Evolutionary conservation across 1,140 invertebrate species (phyloP), one percentile per base, ranked within the genome.

Genomic region (Atta colombica): DNA sequence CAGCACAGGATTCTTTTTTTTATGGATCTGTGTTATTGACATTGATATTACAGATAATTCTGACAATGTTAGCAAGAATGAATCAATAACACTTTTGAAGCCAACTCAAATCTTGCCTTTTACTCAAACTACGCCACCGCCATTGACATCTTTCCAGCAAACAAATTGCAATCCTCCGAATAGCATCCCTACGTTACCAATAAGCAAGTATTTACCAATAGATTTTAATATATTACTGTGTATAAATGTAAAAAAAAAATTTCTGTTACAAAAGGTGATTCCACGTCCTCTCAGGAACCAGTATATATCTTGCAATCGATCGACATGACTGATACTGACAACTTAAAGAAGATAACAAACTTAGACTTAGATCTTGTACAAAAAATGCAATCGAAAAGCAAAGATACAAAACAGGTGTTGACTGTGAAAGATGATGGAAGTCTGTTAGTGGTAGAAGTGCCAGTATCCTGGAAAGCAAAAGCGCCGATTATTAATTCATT

Each of bases 391-490:
- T 61, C 75, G 0, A 87, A 89, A 77, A 31, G 84, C 8, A 89
- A 60, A 18, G 51, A 39, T 25, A 85, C 21, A 14, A 93, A 89
- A 63, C 92, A 90, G 60, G 78, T 92, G 61, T 80, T 93, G 45
- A 91, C 91, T 35, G 65, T 93, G 31, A 86, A 87, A n/a, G 89
- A 93, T 39, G 92, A 93, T 69, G 92, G 92, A 66, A 92, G 71
- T 88, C 69, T 93, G 55, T 86, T 91, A 88, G 87, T 93, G 75
- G 39, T 92, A 18, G 90, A 92, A 28, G 66, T 77, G 8, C 39
- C 39, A 45, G 8, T 45, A 0, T 45, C 39, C 39, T 45, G 8
- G 8, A 45, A 10, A 45, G 1, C 39, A 45, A 45, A 45, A 45
- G 7, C 39, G 39, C 39, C 39, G 8, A 45, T 8, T 45, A 45